Conservation (phyloP, 2,797 vertebrate species). For the Pagetopsis macropterus region DNA sequence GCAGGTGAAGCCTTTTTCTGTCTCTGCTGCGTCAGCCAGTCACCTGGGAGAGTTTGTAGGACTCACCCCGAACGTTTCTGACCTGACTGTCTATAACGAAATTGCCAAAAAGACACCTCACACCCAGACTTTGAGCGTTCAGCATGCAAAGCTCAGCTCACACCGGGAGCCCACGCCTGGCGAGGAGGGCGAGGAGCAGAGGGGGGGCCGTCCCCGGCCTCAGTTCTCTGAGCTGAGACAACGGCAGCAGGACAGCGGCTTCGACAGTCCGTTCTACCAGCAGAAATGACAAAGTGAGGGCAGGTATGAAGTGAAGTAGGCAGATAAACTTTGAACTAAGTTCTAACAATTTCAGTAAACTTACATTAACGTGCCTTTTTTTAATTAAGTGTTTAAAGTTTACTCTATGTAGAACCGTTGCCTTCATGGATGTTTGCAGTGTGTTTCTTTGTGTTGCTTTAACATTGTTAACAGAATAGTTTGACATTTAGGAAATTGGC, state of each 20-base stretch:
- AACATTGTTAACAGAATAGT: slow-evolving; percentile 3
- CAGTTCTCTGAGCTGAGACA: slow-evolving; percentile 77
- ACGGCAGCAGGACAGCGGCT: slow-evolving; percentile 83
- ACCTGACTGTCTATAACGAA: slow-evolving; percentile 78
- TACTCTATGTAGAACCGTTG: slow-evolving; percentile 32
- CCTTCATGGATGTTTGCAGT: slow-evolving; percentile 5
- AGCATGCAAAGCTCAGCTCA: slow-evolving; percentile 22
- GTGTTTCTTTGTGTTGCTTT: slow-evolving; percentile 2
- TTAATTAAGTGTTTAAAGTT: slow-evolving; percentile 22
- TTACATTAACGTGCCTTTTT: slow-evolving; percentile 47
- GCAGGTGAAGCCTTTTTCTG: slow-evolving; percentile 58
- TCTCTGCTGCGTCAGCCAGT: slow-evolving; percentile 16
- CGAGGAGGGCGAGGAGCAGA: slow-evolving; percentile 46
- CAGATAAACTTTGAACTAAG: background rate
- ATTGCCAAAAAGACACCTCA: slow-evolving; percentile 53
- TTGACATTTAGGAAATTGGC: background rate
- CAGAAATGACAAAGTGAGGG: slow-evolving; percentile 60
- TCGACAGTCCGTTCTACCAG: slow-evolving; percentile 78
- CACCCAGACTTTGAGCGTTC: slow-evolving; percentile 21
- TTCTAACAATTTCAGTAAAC: background rate
- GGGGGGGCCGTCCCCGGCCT: slow-evolving; percentile 44
- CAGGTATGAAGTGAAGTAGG: background rate
- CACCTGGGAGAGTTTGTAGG: slow-evolving; percentile 57
- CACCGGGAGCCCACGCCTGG: slow-evolving; percentile 75
- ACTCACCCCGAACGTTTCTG: slow-evolving; percentile 59